phyloP scores from a whole-genome alignment of 2,888 invertebrate genomes.

The Mythimna lalbum region DNA sequence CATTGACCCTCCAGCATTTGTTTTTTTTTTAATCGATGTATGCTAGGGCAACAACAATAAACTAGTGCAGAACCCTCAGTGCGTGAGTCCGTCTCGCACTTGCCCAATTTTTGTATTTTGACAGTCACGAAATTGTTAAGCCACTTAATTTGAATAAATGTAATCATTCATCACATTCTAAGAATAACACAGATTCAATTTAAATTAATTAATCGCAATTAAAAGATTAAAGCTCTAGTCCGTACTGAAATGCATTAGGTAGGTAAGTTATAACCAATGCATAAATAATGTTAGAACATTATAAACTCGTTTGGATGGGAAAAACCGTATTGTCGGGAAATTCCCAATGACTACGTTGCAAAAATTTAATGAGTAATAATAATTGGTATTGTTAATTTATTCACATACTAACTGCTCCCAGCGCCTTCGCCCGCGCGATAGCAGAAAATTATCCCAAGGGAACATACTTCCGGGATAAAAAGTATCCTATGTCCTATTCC shows the following conservation, averaged over 20 bases:
- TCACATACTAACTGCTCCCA: background rate
- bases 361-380: constrained; percentile 17
- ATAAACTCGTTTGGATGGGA: background rate
- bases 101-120: too few relatives aligned
- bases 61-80: too few relatives aligned
- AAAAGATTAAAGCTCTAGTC: background rate
- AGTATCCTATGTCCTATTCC: too few relatives aligned
- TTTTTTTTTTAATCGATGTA: too few relatives aligned
- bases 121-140: too few relatives aligned
- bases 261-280: constrained; percentile 8
- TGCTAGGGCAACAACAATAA: too few relatives aligned
- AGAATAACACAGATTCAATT: background rate
- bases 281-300: constrained; percentile 4
- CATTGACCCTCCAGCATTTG: too few relatives aligned
- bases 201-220: background rate
- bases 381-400: background rate
- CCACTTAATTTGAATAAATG: background rate
- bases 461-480: too few relatives aligned
- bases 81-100: too few relatives aligned
- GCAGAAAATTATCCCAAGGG: too few relatives aligned
- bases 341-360: constrained; percentile 25
- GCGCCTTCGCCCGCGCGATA: too few relatives aligned
- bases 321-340: constrained; percentile 1
- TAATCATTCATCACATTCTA: background rate
- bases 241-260: background rate